Conservation (phyloP, 2,797 vertebrate genomes). For the Chiloscyllium punctatum region DNA sequence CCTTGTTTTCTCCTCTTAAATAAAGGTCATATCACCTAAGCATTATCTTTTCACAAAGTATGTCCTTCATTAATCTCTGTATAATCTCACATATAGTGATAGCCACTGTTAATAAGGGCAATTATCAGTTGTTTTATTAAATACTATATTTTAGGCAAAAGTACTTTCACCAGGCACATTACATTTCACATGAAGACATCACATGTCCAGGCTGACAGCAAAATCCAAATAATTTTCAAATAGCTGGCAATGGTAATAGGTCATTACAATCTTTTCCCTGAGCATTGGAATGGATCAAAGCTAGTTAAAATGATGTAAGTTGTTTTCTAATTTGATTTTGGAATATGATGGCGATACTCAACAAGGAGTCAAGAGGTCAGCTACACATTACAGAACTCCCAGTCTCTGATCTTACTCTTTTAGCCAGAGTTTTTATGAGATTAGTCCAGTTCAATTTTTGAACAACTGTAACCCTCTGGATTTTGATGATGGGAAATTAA, state of each 20-base stretch:
- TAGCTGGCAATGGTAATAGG: background rate
- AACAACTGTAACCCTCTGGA: background rate
- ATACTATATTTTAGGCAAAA: background rate
- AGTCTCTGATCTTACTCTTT: background rate
- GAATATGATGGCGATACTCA: background rate
- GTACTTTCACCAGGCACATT: background rate
- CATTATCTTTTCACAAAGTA: background rate
- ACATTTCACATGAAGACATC: background rate
- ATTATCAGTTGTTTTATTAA: background rate
- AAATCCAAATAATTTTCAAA: background rate
- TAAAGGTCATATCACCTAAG: no score
- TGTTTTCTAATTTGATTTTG: background rate
- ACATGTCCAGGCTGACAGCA: background rate
- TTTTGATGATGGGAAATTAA: background rate
- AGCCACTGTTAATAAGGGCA: background rate
- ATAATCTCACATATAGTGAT: background rate
- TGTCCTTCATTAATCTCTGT: background rate
- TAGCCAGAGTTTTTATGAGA: background rate
- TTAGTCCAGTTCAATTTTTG: background rate
- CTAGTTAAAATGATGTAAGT: background rate
- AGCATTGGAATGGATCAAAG: background rate
- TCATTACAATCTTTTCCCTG: background rate
- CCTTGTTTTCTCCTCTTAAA: background rate
- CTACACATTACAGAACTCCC: no score
- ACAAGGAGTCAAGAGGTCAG: no score